These are phyloP conservation scores for Epizoanthus illoricatus DNA, from an alignment of 92 coral and sea anemone species.

Conservation along the genomic window DNA sequence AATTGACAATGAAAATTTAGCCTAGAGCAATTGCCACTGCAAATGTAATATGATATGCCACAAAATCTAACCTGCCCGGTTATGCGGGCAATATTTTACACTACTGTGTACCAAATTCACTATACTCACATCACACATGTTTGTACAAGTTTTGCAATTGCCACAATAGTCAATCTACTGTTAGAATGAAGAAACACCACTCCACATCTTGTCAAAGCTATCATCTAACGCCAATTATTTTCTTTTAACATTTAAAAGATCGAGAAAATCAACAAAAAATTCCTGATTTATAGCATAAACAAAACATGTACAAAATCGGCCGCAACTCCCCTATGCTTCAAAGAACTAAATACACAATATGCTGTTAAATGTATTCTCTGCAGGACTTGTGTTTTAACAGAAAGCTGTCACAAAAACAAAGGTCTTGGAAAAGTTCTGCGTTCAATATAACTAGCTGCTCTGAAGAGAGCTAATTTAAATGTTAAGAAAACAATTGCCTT, in stretches of 20 bases:
- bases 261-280: constrained; percentile 1
- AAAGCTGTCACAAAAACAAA: constrained; percentile 1
- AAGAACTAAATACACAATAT: background rate
- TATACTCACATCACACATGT: background rate
- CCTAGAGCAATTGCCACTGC: no score
- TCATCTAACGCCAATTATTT: constrained; percentile 3
- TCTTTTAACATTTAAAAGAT: constrained; percentile 1
- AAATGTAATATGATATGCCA: background rate
- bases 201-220: background rate
- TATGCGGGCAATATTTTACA: background rate
- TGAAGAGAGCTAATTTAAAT: background rate
- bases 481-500: constrained; percentile 19
- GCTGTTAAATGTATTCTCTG: background rate
- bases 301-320: background rate
- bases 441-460: constrained; percentile 15
- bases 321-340: background rate
- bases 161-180: background rate
- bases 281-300: background rate
- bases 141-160: constrained; percentile 1
- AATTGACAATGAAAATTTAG: background rate
- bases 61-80: background rate
- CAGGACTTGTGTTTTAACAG: background rate
- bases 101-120: constrained; percentile 7
- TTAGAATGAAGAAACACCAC: background rate
- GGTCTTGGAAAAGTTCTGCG: background rate